Evolutionary conservation across 2,113 vertebrate species (phyloP).

Genomic region (Origma solitaria): DNA sequence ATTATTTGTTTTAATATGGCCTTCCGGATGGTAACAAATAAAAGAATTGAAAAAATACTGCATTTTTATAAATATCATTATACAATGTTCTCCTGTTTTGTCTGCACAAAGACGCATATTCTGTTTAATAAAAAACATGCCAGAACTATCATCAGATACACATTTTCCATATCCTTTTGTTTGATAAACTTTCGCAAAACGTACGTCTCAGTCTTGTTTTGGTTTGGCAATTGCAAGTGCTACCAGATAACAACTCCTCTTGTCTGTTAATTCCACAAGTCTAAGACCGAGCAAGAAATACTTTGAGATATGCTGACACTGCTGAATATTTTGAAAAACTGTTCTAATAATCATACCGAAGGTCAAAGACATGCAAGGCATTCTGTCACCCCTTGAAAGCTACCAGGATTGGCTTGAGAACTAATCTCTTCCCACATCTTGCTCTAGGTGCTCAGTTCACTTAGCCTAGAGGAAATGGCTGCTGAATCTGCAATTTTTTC

Average conservation of each 20-base stretch:
- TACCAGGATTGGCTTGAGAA: neutral
- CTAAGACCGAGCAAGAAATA: neutral
- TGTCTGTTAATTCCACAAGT: neutral
- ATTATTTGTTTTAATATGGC: neutral
- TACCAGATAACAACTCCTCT: neutral
- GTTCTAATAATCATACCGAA: neutral
- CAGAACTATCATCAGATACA: neutral
- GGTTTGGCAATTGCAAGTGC: neutral
- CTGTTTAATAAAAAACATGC: neutral
- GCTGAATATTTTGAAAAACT: neutral
- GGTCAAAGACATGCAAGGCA: neutral
- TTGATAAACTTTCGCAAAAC: neutral
- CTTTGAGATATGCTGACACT: neutral
- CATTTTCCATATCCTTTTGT: neutral
- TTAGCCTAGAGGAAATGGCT: neutral
- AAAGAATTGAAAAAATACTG: neutral
- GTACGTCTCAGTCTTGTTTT: neutral
- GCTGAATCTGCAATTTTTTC: neutral
- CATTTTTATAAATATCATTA: neutral
- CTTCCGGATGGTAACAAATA: neutral
- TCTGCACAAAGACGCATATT: neutral
- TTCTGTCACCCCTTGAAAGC: neutral
- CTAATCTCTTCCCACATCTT: neutral
- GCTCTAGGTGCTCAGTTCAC: neutral
- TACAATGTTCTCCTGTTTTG: neutral